Percentiles rank a stretch among this genome's conserved stretches.
These are phyloP conservation scores for Neosilurus hyrtlii DNA, from an alignment of 2,797 vertebrate genomes.

Conservation along the genomic window DNA sequence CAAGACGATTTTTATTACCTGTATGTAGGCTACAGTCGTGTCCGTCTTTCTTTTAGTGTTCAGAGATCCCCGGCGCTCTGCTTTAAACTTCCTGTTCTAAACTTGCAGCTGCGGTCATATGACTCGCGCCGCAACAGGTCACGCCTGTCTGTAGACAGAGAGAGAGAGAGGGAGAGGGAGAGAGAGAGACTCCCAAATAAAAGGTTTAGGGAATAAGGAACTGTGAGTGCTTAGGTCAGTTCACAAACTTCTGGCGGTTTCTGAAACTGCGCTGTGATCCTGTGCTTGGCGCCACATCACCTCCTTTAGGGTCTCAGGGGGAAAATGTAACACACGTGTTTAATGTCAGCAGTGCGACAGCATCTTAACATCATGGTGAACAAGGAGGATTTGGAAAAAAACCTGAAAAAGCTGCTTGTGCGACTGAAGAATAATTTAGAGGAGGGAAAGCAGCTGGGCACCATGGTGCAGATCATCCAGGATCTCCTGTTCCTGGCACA, in stretches of 20 bases:
- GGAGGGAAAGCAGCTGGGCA: conserved; percentile 79
- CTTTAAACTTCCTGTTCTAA: conserved; percentile 33
- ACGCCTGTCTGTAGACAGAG: conserved; percentile 37
- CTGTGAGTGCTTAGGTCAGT: neutral
- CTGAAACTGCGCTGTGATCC: neutral
- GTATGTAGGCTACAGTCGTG: neutral
- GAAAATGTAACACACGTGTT: conserved; percentile 4
- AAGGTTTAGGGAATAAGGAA: conserved; percentile 1
- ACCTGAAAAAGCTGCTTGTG: conserved; percentile 83
- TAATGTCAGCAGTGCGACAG: conserved; percentile 7
- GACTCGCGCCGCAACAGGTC: conserved; percentile 56
- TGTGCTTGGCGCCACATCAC: neutral
- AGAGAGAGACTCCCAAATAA: conserved; percentile 14
- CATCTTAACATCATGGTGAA: conserved; percentile 64
- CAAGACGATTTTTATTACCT: neutral
- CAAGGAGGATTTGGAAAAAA: conserved; percentile 71
- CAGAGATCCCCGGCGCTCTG: neutral
- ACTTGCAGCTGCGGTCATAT: conserved; percentile 64
- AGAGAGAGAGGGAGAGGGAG: conserved; percentile 14
- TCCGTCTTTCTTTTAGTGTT: neutral
- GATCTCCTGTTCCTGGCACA: conserved; percentile 83
- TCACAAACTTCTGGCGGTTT: neutral
- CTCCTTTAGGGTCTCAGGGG: neutral
- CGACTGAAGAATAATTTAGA: conserved; percentile 79
- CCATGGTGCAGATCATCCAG: conserved; percentile 85